Percentiles rank a stretch among this genome's conserved stretches.
These are phyloP conservation scores for Drusus annulatus DNA, from an alignment of 1,140 invertebrate species.

Conservation along the genomic window DNA sequence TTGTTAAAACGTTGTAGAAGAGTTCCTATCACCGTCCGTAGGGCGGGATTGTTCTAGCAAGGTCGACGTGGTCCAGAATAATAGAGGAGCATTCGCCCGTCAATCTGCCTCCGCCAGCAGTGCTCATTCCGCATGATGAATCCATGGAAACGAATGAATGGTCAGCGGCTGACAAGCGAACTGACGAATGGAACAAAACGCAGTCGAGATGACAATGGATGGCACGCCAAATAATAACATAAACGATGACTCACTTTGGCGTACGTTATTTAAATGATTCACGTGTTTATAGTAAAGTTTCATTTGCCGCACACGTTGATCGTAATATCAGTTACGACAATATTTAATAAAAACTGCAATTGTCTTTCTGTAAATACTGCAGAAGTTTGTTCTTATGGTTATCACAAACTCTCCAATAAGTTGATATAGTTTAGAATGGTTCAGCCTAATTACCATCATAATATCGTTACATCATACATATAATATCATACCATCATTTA, in stretches of 20 bases:
- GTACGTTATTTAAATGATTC: slow-evolving; percentile 15
- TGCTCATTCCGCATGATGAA: background rate
- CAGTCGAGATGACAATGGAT: background rate
- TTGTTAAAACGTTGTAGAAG: background rate
- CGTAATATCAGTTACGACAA: no score
- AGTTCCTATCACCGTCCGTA: background rate
- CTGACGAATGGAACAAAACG: slow-evolving; percentile 22
- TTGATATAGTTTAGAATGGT: no score
- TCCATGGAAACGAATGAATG: background rate
- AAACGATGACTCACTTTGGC: slow-evolving; percentile 19
- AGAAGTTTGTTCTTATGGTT: no score
- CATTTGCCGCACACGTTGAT: no score
- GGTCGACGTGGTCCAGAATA: slow-evolving; percentile 5
- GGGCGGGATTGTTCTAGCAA: background rate
- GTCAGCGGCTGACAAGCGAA: slow-evolving; percentile 9
- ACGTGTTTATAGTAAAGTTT: slow-evolving; percentile 10
- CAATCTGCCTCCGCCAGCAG: slow-evolving; percentile 1
- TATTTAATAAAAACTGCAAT: no score
- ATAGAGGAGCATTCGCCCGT: background rate
- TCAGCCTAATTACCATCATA: no score
- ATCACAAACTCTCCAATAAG: no score
- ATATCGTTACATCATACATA: no score
- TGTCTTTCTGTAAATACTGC: no score
- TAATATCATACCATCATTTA: no score
- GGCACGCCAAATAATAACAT: slow-evolving; percentile 26